Percentiles rank a stretch among this genome's conserved stretches.
phyloP scores from a whole-genome alignment of 2,797 vertebrate species.

The Protonibea diacanthus region DNA sequence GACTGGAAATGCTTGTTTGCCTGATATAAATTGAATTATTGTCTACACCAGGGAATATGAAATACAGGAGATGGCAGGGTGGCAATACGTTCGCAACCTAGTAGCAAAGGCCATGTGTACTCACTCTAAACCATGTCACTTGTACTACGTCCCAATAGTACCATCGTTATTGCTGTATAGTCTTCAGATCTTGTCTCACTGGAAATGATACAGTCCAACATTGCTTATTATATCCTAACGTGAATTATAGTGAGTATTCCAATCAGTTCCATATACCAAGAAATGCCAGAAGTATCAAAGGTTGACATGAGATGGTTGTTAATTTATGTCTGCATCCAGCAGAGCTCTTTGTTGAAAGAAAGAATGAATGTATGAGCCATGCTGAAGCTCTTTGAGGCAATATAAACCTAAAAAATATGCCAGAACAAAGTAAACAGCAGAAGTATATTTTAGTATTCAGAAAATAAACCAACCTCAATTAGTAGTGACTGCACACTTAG shows the following conservation, averaged over 20 bases:
- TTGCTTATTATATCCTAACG: neutral
- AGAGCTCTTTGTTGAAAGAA: neutral
- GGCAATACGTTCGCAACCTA: conserved; percentile 20
- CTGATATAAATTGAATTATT: conserved; percentile 70
- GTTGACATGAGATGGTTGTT: neutral
- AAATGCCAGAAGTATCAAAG: neutral
- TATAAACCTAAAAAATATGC: neutral
- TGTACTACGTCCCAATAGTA: neutral
- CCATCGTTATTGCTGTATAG: neutral
- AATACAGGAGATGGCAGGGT: conserved; percentile 47
- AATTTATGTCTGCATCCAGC: neutral
- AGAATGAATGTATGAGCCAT: neutral
- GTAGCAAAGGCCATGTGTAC: conserved; percentile 8
- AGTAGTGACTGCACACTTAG: neutral
- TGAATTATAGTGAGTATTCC: too few relatives aligned
- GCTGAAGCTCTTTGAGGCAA: neutral
- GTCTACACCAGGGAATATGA: conserved; percentile 57
- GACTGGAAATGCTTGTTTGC: conserved; percentile 72
- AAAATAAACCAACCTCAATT: neutral
- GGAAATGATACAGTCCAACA: neutral
- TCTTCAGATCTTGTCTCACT: conserved; percentile 19
- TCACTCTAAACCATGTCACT: conserved; percentile 27
- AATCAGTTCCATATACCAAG: neutral
- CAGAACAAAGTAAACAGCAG: neutral
- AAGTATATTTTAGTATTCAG: neutral